These are phyloP conservation scores for Bembecia ichneumoniformis DNA, from an alignment of 2,888 invertebrate species.

Conservation along the genomic window DNA sequence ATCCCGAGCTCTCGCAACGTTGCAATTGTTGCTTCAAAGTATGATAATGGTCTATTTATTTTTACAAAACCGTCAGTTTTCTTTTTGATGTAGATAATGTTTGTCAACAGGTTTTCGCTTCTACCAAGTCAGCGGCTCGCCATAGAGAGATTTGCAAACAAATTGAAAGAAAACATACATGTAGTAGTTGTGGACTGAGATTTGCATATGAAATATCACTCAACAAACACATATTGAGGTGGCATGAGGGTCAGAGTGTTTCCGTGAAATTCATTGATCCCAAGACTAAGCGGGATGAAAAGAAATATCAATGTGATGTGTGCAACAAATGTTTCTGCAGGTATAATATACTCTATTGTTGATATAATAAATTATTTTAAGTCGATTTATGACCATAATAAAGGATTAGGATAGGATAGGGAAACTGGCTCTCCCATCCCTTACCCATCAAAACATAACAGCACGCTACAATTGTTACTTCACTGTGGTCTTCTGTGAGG, in stretches of 20 bases:
- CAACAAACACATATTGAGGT: constrained; percentile 58
- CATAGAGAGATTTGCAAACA: constrained; percentile 54
- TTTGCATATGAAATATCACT: constrained; percentile 61
- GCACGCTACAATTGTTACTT: no score
- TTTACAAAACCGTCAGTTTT: no score
- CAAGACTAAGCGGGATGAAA: constrained; percentile 30
- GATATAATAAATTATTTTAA: no score
- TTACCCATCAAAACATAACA: no score
- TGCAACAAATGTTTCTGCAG: constrained; percentile 76
- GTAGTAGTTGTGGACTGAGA: constrained; percentile 49
- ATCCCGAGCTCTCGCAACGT: constrained; percentile 61
- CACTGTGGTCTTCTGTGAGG: no score
- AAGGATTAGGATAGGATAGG: no score
- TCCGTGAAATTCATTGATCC: constrained; percentile 50
- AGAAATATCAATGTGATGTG: constrained; percentile 70
- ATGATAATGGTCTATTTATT: not conserved
- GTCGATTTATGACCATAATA: no score
- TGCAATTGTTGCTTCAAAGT: constrained; percentile 69
- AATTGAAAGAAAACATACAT: constrained; percentile 45
- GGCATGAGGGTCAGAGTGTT: constrained; percentile 56
- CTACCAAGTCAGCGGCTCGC: constrained; percentile 60
- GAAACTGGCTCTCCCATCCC: no score
- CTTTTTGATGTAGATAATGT: not conserved
- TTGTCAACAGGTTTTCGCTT: constrained; percentile 46
- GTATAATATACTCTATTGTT: constrained; percentile 16